Conservation (phyloP, 2,113 vertebrate species). For the Coryphaenoides rupestris region DNA sequence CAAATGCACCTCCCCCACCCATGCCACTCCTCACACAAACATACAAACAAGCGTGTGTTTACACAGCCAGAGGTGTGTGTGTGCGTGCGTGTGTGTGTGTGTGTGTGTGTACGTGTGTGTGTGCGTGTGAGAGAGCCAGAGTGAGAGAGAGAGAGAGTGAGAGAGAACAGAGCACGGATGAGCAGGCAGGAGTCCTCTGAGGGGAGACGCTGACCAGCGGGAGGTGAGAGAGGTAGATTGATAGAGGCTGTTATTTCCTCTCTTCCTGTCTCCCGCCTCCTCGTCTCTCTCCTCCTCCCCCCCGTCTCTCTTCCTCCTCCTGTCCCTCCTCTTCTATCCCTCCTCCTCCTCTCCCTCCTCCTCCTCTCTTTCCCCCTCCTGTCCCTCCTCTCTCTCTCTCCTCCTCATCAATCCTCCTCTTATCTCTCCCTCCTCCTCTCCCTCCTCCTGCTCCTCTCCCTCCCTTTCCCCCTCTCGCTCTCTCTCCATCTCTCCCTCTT, state of each 20-base stretch:
- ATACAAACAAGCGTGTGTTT: conserved; percentile 42
- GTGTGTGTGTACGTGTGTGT: conserved; percentile 36
- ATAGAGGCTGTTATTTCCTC: background rate
- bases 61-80: conserved; percentile 42
- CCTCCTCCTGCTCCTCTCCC: conserved; percentile 2
- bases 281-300: background rate
- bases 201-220: conserved; percentile 39
- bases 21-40: conserved; percentile 33
- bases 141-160: background rate
- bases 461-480: background rate
- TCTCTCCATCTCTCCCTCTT: too few relatives aligned
- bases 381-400: background rate
- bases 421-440: conserved; percentile 6
- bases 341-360: background rate
- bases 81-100: conserved; percentile 28
- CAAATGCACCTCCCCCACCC: conserved; percentile 27
- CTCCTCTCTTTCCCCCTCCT: background rate
- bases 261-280: background rate
- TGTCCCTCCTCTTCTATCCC: background rate
- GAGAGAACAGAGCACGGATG: conserved; percentile 5
- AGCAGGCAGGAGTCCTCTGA: conserved; percentile 33
- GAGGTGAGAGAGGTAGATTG: conserved; percentile 49
- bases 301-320: too few relatives aligned
- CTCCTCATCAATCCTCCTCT: too few relatives aligned
- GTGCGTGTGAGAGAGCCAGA: conserved; percentile 13